Percentiles rank a stretch among this genome's conserved stretches.
Evolutionary conservation across 2,113 vertebrate genomes (phyloP).

Genomic region (Electrona antarctica): DNA sequence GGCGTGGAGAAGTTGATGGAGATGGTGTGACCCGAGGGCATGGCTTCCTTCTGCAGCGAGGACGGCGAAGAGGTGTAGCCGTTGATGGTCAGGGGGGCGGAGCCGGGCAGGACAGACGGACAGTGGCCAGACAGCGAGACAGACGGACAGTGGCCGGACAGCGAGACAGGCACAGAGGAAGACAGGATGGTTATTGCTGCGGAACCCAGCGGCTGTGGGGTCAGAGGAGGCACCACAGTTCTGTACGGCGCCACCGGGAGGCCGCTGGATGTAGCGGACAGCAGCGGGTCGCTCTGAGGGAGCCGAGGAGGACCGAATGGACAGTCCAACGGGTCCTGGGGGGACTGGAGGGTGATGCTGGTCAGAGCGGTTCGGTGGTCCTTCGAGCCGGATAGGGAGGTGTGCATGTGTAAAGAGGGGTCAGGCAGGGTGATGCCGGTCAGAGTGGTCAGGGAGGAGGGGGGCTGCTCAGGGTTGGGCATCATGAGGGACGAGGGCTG

Average conservation of each 20-base stretch:
- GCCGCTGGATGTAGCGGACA: constrained; percentile 45
- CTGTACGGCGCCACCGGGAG: constrained; percentile 48
- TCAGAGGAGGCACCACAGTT: too few relatives aligned
- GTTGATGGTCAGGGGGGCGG: constrained; percentile 72
- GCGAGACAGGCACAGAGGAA: constrained; percentile 58
- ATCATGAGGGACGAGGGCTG: constrained; percentile 51
- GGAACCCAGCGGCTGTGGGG: constrained; percentile 22
- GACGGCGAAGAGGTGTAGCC: constrained; percentile 71
- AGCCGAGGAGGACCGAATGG: not conserved
- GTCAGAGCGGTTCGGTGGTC: constrained; percentile 56
- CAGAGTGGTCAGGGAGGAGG: too few relatives aligned
- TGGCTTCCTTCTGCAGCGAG: constrained; percentile 69
- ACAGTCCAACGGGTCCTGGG: constrained; percentile 54
- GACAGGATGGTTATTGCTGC: constrained; percentile 70
- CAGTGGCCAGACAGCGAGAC: constrained; percentile 30
- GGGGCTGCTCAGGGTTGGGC: constrained; percentile 39
- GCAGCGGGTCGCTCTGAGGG: constrained; percentile 55
- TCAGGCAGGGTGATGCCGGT: too few relatives aligned
- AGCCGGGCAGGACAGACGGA: constrained; percentile 61
- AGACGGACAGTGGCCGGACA: constrained; percentile 54
- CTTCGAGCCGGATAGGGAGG: constrained; percentile 52
- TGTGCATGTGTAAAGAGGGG: constrained; percentile 45
- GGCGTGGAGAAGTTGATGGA: constrained; percentile 75
- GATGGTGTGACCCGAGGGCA: constrained; percentile 67
- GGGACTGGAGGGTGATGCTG: constrained; percentile 70